Percentiles rank a stretch among this genome's conserved stretches.
phyloP scores from a whole-genome alignment of 30 jellyfish, hydroid and myxozoan species.

The Aurelia sp. region DNA sequence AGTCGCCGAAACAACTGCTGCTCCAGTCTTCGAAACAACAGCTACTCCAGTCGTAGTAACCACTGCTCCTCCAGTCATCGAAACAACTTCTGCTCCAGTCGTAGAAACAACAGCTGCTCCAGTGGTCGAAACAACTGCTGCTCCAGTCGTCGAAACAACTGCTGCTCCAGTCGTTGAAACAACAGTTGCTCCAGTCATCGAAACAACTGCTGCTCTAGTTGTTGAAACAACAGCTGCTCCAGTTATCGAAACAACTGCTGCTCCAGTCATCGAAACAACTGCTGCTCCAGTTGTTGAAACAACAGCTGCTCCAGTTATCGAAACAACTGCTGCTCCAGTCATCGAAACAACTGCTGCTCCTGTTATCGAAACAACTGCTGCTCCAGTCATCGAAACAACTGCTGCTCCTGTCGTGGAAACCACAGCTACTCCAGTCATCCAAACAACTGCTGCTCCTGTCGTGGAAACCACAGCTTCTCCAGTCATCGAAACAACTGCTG shows the following conservation, averaged over 20 bases:
- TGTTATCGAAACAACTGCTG: background rate
- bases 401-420: conserved; percentile 34
- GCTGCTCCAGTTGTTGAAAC: conserved; percentile 10
- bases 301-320: conserved; percentile 14
- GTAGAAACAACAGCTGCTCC: too few species aligned
- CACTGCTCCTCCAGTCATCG: too few species aligned
- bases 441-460: conserved; percentile 29
- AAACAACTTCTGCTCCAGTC: too few species aligned
- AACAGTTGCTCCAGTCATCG: background rate
- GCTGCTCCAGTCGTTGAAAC: background rate
- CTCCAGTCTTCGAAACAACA: too few species aligned
- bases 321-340: conserved; percentile 15
- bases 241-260: conserved; percentile 1
- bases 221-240: conserved; percentile 39
- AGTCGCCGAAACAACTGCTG: too few species aligned
- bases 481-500: conserved; percentile 37
- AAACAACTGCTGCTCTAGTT: conserved; percentile 32
- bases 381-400: conserved; percentile 4
- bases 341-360: conserved; percentile 21
- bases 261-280: conserved; percentile 30
- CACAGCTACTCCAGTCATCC: conserved; percentile 6
- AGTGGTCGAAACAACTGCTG: too few species aligned
- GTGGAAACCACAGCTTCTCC: conserved; percentile 45
- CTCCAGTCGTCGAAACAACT: too few species aligned
- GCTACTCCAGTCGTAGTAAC: too few species aligned